These are phyloP conservation scores for Umimayanthus chanpuru DNA, from an alignment of 92 coral and sea anemone species.

Conservation along the genomic window DNA sequence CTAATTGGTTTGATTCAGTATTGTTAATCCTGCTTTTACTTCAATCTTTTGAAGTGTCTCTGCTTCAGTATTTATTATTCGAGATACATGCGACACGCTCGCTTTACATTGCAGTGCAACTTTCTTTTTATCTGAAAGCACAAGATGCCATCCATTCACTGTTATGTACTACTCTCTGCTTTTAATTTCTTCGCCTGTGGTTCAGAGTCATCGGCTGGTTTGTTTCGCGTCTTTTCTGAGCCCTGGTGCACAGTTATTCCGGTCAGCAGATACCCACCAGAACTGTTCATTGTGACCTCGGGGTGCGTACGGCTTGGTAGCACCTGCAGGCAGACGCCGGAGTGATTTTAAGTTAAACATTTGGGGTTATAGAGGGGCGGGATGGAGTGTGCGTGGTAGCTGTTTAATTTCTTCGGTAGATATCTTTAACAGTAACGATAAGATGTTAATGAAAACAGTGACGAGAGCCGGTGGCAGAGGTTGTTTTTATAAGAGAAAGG, in stretches of 20 bases:
- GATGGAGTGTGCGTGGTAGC: not conserved
- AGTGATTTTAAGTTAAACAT: not conserved
- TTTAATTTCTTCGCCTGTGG: conserved; percentile 44
- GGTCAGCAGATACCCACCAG: conserved; percentile 92
- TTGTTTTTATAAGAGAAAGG: not conserved
- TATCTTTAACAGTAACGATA: no score
- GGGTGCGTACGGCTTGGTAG: conserved; percentile 92
- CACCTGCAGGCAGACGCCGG: conserved; percentile 55
- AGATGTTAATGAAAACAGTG: not conserved
- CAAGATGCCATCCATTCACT: not conserved
- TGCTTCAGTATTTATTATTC: no score
- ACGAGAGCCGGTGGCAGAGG: not conserved
- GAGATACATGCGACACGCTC: no score
- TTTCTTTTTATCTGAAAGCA: not conserved
- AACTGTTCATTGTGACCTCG: conserved; percentile 76
- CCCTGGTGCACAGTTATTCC: conserved; percentile 83
- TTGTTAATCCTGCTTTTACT: no score
- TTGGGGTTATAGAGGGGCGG: not conserved
- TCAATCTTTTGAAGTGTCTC: no score
- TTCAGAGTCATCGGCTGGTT: not conserved
- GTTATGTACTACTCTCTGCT: conserved; percentile 14
- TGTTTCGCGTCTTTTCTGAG: conserved; percentile 30
- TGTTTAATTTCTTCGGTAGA: no score
- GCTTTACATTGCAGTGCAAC: no score
- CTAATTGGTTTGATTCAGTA: no score